Conservation (phyloP, 2,888 invertebrate genomes). For the Orchestes rusci region DNA sequence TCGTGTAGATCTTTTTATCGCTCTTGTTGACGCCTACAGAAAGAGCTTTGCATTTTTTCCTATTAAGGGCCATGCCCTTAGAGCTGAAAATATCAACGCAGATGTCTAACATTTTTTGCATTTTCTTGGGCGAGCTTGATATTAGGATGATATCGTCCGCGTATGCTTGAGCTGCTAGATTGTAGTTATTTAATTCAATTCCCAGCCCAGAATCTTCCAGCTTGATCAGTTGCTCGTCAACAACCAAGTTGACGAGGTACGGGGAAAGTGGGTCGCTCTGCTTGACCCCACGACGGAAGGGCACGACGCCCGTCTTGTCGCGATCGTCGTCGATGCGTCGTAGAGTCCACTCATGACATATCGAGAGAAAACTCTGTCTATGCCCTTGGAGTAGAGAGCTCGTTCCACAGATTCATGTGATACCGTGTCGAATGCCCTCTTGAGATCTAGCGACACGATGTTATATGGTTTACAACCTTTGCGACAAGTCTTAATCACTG, state of each 20-base stretch:
- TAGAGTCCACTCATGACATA: too few species aligned
- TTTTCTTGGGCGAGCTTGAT: background rate
- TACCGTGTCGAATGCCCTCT: slow-evolving; percentile 26
- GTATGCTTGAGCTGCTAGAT: slow-evolving; percentile 10
- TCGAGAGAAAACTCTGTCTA: too few species aligned
- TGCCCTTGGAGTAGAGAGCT: too few species aligned
- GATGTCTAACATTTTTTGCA: background rate
- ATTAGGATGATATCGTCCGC: slow-evolving; percentile 21
- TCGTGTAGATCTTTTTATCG: too few species aligned
- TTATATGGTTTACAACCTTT: slow-evolving; percentile 7
- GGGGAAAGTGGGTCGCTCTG: slow-evolving; percentile 14
- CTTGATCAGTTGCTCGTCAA: slow-evolving; percentile 7
- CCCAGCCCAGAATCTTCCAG: slow-evolving; percentile 37
- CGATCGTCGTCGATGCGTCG: background rate
- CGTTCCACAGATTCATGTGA: slow-evolving; percentile 19
- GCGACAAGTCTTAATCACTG: slow-evolving; percentile 5
- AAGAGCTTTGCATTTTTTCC: slow-evolving; percentile 5
- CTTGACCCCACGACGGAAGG: slow-evolving; percentile 4
- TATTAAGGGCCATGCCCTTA: slow-evolving; percentile 13
- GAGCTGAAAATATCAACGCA: slow-evolving; percentile 2
- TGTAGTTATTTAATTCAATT: background rate
- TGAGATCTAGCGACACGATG: slow-evolving; percentile 20
- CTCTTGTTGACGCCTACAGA: slow-evolving; percentile 5
- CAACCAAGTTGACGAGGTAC: slow-evolving; percentile 7
- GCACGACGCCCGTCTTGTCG: background rate